phyloP scores from a whole-genome alignment of 2,888 invertebrate genomes.

The Pterostichus madidus region DNA sequence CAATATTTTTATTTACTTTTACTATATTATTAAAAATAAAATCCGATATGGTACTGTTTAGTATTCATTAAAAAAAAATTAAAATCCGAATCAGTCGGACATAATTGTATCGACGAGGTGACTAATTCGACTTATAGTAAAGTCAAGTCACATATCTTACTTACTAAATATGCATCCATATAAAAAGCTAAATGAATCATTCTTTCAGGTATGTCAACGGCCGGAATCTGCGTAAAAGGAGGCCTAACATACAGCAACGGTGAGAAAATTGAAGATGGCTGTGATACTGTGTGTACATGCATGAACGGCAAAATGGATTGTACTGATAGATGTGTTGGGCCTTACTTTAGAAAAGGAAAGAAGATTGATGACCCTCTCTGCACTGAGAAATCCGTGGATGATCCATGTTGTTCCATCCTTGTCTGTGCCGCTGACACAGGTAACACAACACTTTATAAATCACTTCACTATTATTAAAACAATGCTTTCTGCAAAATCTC shows the following conservation, averaged over 20 bases:
- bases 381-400: conserved; percentile 83
- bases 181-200: neutral
- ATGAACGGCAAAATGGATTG: conserved; percentile 85
- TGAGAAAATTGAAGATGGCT: conserved; percentile 85
- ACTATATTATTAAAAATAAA: too few species aligned
- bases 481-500: too few species aligned
- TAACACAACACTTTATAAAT: conserved; percentile 69
- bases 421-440: conserved; percentile 84
- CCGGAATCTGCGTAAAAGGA: conserved; percentile 75
- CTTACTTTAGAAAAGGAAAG: conserved; percentile 85
- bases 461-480: too few species aligned
- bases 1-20: too few species aligned
- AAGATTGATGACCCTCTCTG: conserved; percentile 85
- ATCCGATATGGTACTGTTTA: too few species aligned
- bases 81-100: too few species aligned
- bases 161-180: neutral
- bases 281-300: conserved; percentile 89
- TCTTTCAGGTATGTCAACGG: conserved; percentile 21
- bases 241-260: conserved; percentile 81
- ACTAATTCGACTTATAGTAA: too few species aligned
- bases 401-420: conserved; percentile 85
- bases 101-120: too few species aligned
- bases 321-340: conserved; percentile 84
- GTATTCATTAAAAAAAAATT: too few species aligned
- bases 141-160: too few species aligned